phyloP scores from a whole-genome alignment of 2,888 invertebrate species.

The Lasioglossum morio region DNA sequence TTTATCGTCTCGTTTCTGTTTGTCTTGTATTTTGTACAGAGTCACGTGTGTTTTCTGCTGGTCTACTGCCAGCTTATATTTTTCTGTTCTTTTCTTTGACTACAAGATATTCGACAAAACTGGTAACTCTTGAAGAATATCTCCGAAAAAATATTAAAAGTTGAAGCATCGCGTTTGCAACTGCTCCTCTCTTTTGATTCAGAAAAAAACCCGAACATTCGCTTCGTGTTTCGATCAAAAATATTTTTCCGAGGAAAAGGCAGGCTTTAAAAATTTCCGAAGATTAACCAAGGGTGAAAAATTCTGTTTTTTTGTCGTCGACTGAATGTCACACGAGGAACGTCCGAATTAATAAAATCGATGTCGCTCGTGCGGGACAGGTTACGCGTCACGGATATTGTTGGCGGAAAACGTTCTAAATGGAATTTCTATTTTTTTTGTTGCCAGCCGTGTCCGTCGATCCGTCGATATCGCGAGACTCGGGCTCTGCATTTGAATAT shows the following conservation, averaged over 20 bases:
- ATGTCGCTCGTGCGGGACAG: slow-evolving; percentile 9
- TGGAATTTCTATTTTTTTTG: slow-evolving; percentile 48
- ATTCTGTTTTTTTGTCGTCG: not conserved
- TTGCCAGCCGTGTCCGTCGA: slow-evolving; percentile 9
- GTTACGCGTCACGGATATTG: slow-evolving; percentile 29
- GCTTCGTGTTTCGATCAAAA: not conserved
- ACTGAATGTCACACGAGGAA: slow-evolving; percentile 28
- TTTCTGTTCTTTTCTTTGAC: not conserved
- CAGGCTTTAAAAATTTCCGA: not conserved
- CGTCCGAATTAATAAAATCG: slow-evolving; percentile 52
- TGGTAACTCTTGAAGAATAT: too few relatives aligned
- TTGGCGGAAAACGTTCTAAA: slow-evolving; percentile 40
- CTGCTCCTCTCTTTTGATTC: not conserved
- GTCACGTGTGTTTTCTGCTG: not conserved
- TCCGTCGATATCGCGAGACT: slow-evolving; percentile 22
- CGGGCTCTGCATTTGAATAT: slow-evolving; percentile 56
- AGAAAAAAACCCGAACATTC: not conserved
- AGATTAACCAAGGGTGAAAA: not conserved
- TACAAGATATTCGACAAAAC: not conserved
- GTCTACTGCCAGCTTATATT: not conserved
- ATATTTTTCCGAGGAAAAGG: not conserved
- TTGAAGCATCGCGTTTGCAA: not conserved
- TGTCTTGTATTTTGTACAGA: not conserved
- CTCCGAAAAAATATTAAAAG: too few relatives aligned
- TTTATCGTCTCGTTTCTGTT: not conserved